phyloP scores from a whole-genome alignment of 2,888 invertebrate species.

The Neocrepidodera transversa region DNA sequence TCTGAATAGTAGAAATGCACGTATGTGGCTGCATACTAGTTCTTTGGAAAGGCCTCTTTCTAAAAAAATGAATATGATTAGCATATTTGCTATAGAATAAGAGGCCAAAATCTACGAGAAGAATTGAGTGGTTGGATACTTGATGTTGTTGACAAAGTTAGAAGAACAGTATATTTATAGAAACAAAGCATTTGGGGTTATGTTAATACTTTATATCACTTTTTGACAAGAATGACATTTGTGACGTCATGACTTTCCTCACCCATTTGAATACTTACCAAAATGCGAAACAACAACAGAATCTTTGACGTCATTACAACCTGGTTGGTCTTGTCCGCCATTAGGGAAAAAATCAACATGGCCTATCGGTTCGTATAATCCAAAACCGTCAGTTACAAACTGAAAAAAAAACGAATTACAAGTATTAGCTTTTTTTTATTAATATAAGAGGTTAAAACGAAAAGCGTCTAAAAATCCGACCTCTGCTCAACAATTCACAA shows the following conservation, averaged over 20 bases:
- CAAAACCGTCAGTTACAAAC: constrained; percentile 68
- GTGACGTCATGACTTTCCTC: too few species aligned
- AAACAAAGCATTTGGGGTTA: too few species aligned
- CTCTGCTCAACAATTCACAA: too few species aligned
- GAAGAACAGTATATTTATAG: too few species aligned
- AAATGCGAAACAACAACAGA: constrained; percentile 66
- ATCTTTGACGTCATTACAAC: constrained; percentile 65
- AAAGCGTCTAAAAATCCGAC: too few species aligned
- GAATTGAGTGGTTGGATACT: background rate
- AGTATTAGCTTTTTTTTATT: too few species aligned
- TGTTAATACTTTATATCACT: too few species aligned
- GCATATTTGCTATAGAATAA: too few species aligned
- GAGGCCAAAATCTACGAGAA: background rate
- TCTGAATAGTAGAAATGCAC: constrained; percentile 64
- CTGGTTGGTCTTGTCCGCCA: constrained; percentile 68
- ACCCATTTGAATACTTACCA: too few species aligned
- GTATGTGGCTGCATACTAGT: constrained; percentile 66
- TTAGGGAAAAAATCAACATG: constrained; percentile 70
- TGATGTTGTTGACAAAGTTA: too few species aligned
- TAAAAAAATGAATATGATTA: constrained; percentile 32
- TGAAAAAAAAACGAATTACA: constrained; percentile 37
- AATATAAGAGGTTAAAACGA: too few species aligned
- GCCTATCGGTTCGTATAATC: constrained; percentile 66
- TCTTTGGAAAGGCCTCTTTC: constrained; percentile 53
- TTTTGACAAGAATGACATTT: too few species aligned